Evolutionary conservation across 2,113 vertebrate genomes (phyloP).

Genomic region (Reinhardtius hippoglossoides): DNA sequence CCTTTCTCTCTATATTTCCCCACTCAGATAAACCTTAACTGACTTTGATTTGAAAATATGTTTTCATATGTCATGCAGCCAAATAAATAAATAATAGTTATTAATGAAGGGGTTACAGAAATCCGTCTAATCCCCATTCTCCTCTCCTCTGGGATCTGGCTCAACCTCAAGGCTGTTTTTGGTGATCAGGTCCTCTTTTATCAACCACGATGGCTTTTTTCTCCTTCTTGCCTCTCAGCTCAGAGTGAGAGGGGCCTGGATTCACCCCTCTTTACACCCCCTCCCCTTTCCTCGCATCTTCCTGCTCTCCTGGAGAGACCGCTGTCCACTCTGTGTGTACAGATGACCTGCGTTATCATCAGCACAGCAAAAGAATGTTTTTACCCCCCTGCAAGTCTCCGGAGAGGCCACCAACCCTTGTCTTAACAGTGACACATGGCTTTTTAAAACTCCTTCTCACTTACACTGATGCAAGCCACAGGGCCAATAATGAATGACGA

Average conservation of each 20-base stretch:
- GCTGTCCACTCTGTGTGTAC: conserved; percentile 56
- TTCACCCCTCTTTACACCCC: conserved; percentile 12
- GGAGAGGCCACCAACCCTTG: conserved; percentile 46
- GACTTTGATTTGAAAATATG: conserved; percentile 65
- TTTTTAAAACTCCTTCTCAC: conserved; percentile 50
- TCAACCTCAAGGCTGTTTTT: conserved; percentile 74
- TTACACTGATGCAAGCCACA: conserved; percentile 45
- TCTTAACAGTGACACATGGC: conserved; percentile 45
- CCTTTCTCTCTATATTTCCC: conserved; percentile 11
- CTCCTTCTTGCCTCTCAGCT: conserved; percentile 49
- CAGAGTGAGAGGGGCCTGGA: conserved; percentile 51
- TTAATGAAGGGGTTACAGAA: conserved; percentile 60
- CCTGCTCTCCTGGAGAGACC: conserved; percentile 49
- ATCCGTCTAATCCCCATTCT: conserved; percentile 56
- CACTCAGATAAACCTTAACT: conserved; percentile 57
- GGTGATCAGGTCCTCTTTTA: conserved; percentile 79
- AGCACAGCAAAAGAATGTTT: conserved; percentile 61
- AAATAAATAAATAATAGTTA: conserved; percentile 61
- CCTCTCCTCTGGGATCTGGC: conserved; percentile 68
- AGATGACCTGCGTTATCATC: conserved; percentile 71
- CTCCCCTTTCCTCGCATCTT: conserved; percentile 34
- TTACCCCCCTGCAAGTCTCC: conserved; percentile 48
- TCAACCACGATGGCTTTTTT: conserved; percentile 64
- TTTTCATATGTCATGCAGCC: conserved; percentile 49
- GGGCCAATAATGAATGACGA: conserved; percentile 47